Conservation (phyloP, 2,888 invertebrate species). For the Sisyra terminalis region DNA sequence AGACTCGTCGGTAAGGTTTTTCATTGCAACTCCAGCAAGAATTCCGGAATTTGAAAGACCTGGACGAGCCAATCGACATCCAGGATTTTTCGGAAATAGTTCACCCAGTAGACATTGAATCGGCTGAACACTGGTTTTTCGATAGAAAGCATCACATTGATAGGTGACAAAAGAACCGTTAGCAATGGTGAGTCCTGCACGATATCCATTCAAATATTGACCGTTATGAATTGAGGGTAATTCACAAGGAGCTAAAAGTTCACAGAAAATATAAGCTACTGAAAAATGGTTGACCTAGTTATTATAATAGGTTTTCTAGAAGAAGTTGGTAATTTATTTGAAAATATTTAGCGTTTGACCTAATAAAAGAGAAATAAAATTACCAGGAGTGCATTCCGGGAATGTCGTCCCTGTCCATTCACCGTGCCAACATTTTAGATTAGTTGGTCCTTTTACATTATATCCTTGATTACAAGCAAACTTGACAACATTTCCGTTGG, state of each 20-base stretch:
- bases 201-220: constrained; percentile 59
- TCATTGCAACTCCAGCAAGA: constrained; percentile 11
- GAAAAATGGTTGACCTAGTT: too few relatives aligned
- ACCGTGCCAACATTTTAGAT: constrained; percentile 62
- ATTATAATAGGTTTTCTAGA: too few relatives aligned
- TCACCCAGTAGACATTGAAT: constrained; percentile 47
- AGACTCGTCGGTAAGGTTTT: constrained; percentile 17
- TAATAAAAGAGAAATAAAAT: constrained; percentile 24
- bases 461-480: constrained; percentile 63
- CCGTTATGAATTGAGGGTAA: constrained; percentile 49
- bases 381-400: constrained; percentile 63
- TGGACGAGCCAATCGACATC: constrained; percentile 34
- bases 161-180: constrained; percentile 65
- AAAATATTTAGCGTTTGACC: not conserved
- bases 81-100: constrained; percentile 37
- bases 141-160: constrained; percentile 42
- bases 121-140: constrained; percentile 34
- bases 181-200: constrained; percentile 63
- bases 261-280: too few relatives aligned
- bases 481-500: constrained; percentile 55
- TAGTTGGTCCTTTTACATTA: constrained; percentile 45
- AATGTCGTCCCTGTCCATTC: constrained; percentile 63
- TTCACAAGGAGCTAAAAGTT: constrained; percentile 43
- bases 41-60: constrained; percentile 20
- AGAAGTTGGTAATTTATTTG: not conserved